Conservation (phyloP, 2,797 vertebrate genomes). For the Peromyscus attwateri region DNA sequence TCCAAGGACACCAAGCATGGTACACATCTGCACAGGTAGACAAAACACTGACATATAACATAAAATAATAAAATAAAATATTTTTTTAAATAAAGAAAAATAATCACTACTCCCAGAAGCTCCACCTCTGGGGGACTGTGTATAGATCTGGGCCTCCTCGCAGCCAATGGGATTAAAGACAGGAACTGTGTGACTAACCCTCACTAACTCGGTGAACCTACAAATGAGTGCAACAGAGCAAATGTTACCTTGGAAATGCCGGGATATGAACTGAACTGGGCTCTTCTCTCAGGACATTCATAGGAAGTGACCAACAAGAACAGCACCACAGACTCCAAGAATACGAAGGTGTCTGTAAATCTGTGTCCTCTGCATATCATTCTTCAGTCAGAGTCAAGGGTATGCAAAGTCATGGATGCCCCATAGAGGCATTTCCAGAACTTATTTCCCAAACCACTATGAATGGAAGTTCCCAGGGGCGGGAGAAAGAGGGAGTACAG, state of each 20-base stretch:
- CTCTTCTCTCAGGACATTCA: neutral
- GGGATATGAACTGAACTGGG: neutral
- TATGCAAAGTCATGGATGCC: neutral
- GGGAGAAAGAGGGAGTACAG: too few species aligned
- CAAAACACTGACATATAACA: neutral
- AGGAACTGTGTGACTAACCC: neutral
- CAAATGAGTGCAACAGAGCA: neutral
- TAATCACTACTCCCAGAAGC: neutral
- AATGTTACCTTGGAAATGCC: neutral
- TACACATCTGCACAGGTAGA: neutral
- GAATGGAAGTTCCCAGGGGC: neutral
- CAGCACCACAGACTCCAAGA: neutral
- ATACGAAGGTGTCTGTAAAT: neutral
- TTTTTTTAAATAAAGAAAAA: neutral
- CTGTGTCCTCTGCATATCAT: neutral
- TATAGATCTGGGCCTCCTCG: neutral
- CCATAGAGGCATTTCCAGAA: neutral
- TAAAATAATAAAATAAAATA: neutral
- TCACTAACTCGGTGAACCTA: neutral
- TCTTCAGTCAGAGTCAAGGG: neutral
- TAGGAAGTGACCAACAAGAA: fast-evolving
- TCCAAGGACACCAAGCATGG: neutral
- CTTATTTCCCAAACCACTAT: neutral
- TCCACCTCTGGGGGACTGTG: neutral
- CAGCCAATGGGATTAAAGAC: neutral